Conservation (phyloP, 2,113 vertebrate genomes). For the Platichthys stellatus region DNA sequence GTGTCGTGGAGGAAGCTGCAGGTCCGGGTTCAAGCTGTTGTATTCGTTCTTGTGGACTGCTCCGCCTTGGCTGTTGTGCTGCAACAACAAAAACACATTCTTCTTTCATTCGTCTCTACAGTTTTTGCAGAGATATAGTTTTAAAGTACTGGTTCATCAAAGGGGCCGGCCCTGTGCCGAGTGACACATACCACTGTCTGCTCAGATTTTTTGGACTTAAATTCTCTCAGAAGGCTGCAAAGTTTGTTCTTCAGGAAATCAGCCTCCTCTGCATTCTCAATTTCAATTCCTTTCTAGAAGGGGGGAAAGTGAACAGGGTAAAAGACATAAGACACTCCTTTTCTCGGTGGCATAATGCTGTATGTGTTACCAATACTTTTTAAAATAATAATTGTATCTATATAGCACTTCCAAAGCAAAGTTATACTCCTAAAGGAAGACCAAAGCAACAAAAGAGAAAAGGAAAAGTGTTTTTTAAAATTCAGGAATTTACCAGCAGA, state of each 20-base stretch:
- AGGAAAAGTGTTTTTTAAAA: not conserved
- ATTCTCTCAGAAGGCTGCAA: conserved; percentile 77
- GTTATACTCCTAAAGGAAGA: not conserved
- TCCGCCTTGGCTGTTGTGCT: conserved; percentile 54
- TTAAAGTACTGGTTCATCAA: not conserved
- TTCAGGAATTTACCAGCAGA: conserved; percentile 69
- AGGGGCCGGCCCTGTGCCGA: not conserved
- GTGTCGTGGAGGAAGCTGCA: conserved; percentile 8
- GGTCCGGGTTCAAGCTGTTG: conserved; percentile 20
- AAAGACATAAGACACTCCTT: not conserved
- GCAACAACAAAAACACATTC: conserved; percentile 4
- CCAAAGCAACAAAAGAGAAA: not conserved
- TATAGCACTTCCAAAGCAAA: not conserved
- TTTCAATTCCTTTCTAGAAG: conserved; percentile 77
- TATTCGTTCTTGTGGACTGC: conserved; percentile 46
- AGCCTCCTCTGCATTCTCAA: conserved; percentile 80
- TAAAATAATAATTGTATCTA: not conserved
- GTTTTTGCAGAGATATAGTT: not conserved
- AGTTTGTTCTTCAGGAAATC: conserved; percentile 80
- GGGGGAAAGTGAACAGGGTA: not conserved
- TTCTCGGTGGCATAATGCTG: not conserved
- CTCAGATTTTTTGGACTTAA: conserved; percentile 73
- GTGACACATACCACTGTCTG: conserved; percentile 58
- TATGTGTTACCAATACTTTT: not conserved
- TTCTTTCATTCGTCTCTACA: not conserved